Conservation (phyloP, 2,888 invertebrate genomes). For the Aleiodes testaceus region DNA sequence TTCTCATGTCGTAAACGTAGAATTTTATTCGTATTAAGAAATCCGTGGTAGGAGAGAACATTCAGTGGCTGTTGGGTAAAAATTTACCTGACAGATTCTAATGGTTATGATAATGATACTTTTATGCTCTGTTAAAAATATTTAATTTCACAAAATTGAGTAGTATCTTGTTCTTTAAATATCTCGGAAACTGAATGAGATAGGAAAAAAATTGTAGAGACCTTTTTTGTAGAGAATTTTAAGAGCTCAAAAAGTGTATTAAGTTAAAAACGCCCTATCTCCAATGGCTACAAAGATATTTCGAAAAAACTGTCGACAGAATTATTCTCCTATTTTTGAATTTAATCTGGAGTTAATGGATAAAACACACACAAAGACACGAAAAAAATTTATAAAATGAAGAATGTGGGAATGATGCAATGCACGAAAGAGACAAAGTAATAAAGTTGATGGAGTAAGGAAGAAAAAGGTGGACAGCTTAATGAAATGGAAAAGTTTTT, state of each 20-base stretch:
- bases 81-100: conserved; percentile 67
- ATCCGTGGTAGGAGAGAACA: conserved; percentile 32
- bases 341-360: not conserved
- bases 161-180: too few relatives aligned
- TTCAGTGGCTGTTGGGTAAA: conserved; percentile 28
- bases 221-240: too few relatives aligned
- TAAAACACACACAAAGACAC: not conserved
- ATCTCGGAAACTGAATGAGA: too few relatives aligned
- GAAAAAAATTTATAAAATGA: conserved; percentile 26
- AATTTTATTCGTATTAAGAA: conserved; percentile 53
- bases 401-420: conserved; percentile 47
- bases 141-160: too few relatives aligned
- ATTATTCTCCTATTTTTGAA: too few relatives aligned
- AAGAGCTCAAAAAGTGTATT: too few relatives aligned
- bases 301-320: too few relatives aligned
- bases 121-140: conserved; percentile 44
- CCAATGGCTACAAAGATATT: too few relatives aligned
- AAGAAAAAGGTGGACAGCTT: conserved; percentile 57
- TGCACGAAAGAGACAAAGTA: conserved; percentile 63
- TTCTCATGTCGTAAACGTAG: conserved; percentile 32
- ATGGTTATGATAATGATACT: conserved; percentile 65
- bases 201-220: too few relatives aligned
- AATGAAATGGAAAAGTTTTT: conserved; percentile 72
- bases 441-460: conserved; percentile 64
- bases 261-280: too few relatives aligned